Percentiles rank a stretch among this genome's conserved stretches.
These are phyloP conservation scores for Nephrotoma guestfalica DNA, from an alignment of 2,888 invertebrate species.

Conservation along the genomic window DNA sequence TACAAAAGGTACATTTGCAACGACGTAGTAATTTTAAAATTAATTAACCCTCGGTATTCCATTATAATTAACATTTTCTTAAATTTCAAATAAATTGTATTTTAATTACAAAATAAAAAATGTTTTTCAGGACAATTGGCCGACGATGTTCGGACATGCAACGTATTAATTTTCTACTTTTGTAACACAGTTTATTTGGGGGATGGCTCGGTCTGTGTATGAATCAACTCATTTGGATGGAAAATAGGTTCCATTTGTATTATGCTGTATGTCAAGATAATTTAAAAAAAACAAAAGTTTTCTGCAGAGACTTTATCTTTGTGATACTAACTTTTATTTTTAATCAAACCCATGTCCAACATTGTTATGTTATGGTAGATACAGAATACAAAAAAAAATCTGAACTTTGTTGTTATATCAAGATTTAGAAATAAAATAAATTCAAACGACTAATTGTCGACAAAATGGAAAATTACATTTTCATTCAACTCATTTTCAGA, in stretches of 20 bases:
- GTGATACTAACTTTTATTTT: not conserved
- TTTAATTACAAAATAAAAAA: not conserved
- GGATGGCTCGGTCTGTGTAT: not conserved
- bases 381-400: not conserved
- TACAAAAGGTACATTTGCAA: not conserved
- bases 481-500: not conserved
- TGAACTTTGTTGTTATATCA: not conserved
- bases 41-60: not conserved
- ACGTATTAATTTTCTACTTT: not conserved
- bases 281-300: not conserved
- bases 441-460: not conserved
- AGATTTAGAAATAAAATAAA: not conserved
- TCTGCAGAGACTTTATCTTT: not conserved
- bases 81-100: not conserved
- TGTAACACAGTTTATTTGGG: not conserved
- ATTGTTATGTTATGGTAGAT: not conserved
- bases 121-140: not conserved
- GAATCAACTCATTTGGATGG: not conserved
- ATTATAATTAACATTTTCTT: not conserved
- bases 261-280: not conserved
- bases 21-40: not conserved
- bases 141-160: not conserved
- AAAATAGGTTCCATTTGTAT: not conserved
- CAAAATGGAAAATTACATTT: not conserved
- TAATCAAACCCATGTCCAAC: not conserved